A percentile compares a stretch with the other conserved stretches of the same genome.
Conservation (phyloP, 2,113 vertebrate genomes). For the Ceyx margarethae region DNA sequence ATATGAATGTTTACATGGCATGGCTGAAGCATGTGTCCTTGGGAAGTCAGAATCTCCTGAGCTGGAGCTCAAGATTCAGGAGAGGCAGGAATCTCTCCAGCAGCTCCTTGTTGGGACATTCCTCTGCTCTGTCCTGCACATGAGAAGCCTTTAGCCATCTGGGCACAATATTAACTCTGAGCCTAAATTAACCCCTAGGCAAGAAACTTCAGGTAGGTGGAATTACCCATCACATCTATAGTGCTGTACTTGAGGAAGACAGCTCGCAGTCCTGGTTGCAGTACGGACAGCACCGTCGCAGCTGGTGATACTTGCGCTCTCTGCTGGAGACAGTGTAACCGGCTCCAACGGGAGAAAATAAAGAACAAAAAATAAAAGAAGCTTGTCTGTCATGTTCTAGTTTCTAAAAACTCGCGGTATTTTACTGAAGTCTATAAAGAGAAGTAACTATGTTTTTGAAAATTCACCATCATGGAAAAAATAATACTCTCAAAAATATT, state of each 20-base stretch:
- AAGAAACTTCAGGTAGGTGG: neutral
- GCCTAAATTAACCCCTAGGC: neutral
- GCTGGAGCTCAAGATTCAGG: neutral
- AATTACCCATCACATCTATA: neutral
- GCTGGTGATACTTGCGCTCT: neutral
- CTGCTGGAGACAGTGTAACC: conserved; percentile 9
- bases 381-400: neutral
- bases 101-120: neutral
- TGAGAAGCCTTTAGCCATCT: neutral
- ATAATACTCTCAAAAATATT: neutral
- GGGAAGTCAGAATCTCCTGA: neutral
- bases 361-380: neutral
- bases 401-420: neutral
- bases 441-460: neutral
- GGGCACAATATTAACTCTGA: neutral
- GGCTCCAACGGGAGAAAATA: neutral
- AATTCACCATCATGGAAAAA: neutral
- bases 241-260: neutral
- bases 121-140: neutral
- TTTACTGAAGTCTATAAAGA: neutral
- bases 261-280: neutral
- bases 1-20: neutral
- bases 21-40: neutral
- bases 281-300: neutral
- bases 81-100: neutral